A percentile compares a stretch with the other conserved stretches of the same genome.
These are phyloP conservation scores for Odocoileus hemionus DNA, from an alignment of 2,113 vertebrate species.

Conservation along the genomic window DNA sequence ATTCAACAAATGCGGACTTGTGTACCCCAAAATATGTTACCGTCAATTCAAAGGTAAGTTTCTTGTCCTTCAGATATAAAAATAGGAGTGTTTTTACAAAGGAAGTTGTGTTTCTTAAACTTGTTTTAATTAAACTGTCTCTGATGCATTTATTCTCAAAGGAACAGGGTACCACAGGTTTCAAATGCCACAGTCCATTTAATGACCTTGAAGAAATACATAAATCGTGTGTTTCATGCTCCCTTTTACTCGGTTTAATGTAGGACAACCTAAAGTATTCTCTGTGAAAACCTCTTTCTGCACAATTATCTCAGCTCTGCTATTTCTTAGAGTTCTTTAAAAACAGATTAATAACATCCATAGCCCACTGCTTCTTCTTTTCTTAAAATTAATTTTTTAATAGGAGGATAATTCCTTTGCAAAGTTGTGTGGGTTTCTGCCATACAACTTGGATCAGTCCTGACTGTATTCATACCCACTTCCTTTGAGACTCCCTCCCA, in stretches of 20 bases:
- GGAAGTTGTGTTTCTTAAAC: not conserved
- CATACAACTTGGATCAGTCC: not conserved
- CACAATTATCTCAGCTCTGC: not conserved
- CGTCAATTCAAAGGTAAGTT: conserved; percentile 85
- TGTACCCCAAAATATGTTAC: conserved; percentile 84
- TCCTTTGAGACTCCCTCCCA: not conserved
- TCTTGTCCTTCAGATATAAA: conserved; percentile 9
- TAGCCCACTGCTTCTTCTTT: not conserved
- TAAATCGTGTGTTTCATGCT: not conserved
- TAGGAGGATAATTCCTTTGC: not conserved
- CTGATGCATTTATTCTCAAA: not conserved
- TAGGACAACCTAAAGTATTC: not conserved
- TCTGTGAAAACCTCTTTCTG: not conserved
- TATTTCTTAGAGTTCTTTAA: not conserved
- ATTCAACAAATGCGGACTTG: conserved; percentile 67
- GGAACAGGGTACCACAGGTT: not conserved
- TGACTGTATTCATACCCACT: not conserved
- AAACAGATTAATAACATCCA: not conserved
- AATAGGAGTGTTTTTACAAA: not conserved
- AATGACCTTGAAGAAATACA: not conserved
- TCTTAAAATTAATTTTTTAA: not conserved
- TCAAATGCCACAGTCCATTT: not conserved
- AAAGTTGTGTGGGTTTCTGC: not conserved
- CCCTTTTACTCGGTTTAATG: not conserved
- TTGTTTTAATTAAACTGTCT: not conserved